Percentiles rank a stretch among this genome's conserved stretches.
Evolutionary conservation across 1,140 invertebrate genomes (phyloP).

Genomic region (Drosophila pseudoobscura): DNA sequence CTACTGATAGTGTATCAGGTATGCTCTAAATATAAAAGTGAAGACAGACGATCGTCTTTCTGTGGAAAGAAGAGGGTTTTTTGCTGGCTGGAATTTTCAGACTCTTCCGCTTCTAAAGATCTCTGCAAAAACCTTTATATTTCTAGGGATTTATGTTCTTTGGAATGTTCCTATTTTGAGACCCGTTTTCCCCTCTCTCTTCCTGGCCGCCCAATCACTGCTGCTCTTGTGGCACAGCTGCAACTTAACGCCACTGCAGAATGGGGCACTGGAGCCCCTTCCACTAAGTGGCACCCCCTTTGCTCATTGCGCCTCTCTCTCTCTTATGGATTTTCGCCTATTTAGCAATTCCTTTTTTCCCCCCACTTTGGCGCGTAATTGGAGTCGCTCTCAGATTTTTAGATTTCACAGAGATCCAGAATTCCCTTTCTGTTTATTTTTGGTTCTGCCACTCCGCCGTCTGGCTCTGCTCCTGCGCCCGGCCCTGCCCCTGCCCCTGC

Average conservation of each 20-base stretch:
- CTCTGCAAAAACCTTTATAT: too few species aligned
- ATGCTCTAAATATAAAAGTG: too few species aligned
- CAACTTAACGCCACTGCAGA: slow-evolving; percentile 25
- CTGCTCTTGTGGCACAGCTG: slow-evolving; percentile 25
- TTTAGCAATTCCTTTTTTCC: slow-evolving; percentile 53
- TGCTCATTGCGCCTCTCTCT: neutral
- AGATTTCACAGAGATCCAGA: too few species aligned
- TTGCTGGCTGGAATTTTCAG: too few species aligned
- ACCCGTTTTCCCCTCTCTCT: too few species aligned
- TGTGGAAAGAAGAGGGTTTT: too few species aligned
- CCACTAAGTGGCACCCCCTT: neutral
- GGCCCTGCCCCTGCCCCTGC: slow-evolving; percentile 12
- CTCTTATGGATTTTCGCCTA: slow-evolving; percentile 28
- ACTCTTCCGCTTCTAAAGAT: too few species aligned
- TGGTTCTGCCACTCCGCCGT: slow-evolving; percentile 12
- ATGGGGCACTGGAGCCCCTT: neutral
- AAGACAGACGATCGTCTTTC: too few species aligned
- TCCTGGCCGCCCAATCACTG: neutral
- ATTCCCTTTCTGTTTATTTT: slow-evolving; percentile 39
- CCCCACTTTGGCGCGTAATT: slow-evolving; percentile 53
- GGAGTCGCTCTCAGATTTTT: slow-evolving; percentile 21
- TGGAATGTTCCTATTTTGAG: too few species aligned
- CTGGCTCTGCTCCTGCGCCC: slow-evolving; percentile 50
- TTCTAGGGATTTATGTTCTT: too few species aligned
- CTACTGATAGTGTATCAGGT: too few species aligned